Conservation (phyloP, 2,888 invertebrate genomes). For the Metacarcinus magister region DNA sequence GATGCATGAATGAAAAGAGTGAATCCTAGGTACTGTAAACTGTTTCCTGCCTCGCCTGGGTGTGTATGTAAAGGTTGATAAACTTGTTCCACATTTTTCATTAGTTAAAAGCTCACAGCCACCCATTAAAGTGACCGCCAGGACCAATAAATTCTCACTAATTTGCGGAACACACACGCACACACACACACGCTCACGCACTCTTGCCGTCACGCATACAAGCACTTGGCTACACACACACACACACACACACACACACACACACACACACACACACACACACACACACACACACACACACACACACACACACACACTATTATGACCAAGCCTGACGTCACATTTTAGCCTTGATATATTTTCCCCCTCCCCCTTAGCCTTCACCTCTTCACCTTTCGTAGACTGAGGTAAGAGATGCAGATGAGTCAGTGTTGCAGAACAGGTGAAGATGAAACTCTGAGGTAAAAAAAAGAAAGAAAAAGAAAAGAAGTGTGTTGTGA, state of each 20-base stretch:
- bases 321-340: background rate
- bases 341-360: background rate
- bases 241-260: constrained; percentile 49
- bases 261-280: constrained; percentile 6
- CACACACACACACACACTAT: background rate
- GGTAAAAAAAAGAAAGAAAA: background rate
- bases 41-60: background rate
- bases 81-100: background rate
- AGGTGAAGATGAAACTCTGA: background rate
- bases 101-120: background rate
- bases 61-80: background rate
- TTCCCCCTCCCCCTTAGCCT: background rate
- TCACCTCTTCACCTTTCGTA: background rate
- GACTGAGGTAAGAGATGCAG: background rate
- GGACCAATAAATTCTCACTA: background rate
- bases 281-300: constrained; percentile 27
- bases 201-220: background rate
- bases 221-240: background rate
- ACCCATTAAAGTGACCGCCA: background rate
- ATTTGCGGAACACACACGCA: constrained; percentile 27
- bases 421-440: background rate
- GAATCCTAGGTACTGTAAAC: background rate
- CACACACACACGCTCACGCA: constrained; percentile 48
- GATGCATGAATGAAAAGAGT: background rate
- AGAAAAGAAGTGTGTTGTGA: background rate